Percentiles rank a stretch among this genome's conserved stretches.
Conservation (phyloP, 2,888 invertebrate genomes). For the Dynastes maya region DNA sequence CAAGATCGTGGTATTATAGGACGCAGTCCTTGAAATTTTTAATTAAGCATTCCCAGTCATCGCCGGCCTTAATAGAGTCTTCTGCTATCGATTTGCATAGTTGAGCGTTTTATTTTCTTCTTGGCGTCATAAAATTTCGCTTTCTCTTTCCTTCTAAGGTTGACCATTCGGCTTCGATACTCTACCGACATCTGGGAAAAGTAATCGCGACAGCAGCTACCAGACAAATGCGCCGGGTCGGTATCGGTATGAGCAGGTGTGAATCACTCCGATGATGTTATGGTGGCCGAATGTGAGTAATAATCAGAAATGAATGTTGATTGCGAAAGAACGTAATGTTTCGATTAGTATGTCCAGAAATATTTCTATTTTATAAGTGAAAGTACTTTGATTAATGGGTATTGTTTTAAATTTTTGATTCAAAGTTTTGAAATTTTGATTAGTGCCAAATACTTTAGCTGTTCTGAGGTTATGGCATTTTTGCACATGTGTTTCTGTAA, state of each 20-base stretch:
- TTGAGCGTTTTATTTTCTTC: constrained; percentile 19
- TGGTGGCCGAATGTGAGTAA: background rate
- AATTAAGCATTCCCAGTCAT: constrained; percentile 27
- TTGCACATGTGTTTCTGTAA: too few species aligned
- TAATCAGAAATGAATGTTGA: background rate
- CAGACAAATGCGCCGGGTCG: too few species aligned
- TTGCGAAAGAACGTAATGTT: too few species aligned
- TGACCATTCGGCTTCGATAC: background rate
- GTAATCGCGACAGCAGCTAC: background rate
- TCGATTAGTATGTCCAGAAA: too few species aligned
- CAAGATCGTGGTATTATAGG: constrained; percentile 27
- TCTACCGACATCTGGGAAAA: background rate
- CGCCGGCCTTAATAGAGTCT: constrained; percentile 9
- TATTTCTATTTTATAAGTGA: too few species aligned
- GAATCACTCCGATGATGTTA: background rate
- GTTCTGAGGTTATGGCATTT: too few species aligned
- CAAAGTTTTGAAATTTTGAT: too few species aligned
- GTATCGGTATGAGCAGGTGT: too few species aligned
- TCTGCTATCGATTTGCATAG: constrained; percentile 33
- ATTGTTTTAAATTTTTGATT: too few species aligned
- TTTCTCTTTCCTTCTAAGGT: constrained; percentile 18
- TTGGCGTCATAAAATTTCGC: constrained; percentile 6
- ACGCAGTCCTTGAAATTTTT: constrained; percentile 27
- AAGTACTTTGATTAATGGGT: too few species aligned
- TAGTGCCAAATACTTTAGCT: too few species aligned